These are phyloP conservation scores for Macrotus californicus DNA, from an alignment of 2,113 vertebrate genomes.

Conservation along the genomic window DNA sequence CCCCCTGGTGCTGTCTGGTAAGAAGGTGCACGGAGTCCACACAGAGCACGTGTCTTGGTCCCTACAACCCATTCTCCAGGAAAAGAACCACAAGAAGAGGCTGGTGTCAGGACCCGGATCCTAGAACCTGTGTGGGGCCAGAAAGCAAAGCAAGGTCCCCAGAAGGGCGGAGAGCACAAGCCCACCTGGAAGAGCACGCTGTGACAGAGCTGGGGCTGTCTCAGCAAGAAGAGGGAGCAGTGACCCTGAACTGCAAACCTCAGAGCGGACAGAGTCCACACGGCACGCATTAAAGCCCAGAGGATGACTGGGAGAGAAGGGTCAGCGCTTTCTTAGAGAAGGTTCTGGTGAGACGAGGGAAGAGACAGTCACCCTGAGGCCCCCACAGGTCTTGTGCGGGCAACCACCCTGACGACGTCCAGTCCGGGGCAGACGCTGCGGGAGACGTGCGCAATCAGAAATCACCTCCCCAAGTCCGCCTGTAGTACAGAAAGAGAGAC, in stretches of 20 bases:
- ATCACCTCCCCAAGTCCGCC: not conserved
- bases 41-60: rapidly evolving
- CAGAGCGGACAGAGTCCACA: not conserved
- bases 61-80: not conserved
- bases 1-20: not conserved
- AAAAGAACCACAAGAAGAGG: not conserved
- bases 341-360: not conserved
- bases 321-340: not conserved
- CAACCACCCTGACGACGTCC: too few species aligned
- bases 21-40: not conserved
- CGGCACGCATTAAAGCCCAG: not conserved
- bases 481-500: not conserved
- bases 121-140: not conserved
- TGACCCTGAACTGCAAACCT: not conserved
- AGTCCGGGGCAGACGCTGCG: not conserved
- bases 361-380: not conserved
- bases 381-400: not conserved
- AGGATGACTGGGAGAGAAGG: not conserved
- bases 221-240: not conserved
- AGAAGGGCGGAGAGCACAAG: not conserved
- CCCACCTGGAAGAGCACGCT: not conserved
- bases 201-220: rapidly evolving
- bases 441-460: not conserved
- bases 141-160: not conserved
- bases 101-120: not conserved